These are phyloP conservation scores for Mactromeris polynyma DNA, from an alignment of 2,888 invertebrate genomes.

Conservation along the genomic window DNA sequence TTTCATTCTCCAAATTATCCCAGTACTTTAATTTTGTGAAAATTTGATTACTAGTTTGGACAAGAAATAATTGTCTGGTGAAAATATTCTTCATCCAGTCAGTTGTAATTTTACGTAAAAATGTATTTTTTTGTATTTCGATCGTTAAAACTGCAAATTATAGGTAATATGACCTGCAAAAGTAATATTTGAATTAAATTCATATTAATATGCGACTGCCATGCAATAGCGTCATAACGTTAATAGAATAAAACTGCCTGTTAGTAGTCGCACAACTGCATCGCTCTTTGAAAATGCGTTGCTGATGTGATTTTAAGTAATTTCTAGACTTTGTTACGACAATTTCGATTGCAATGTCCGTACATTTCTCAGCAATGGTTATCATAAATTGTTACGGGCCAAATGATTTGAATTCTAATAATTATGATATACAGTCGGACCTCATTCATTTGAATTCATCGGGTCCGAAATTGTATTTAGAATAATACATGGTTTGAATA, in stretches of 20 bases:
- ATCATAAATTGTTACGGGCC: too few relatives aligned
- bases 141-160: not conserved
- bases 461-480: too few relatives aligned
- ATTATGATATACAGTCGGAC: too few relatives aligned
- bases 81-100: too few relatives aligned
- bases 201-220: not conserved
- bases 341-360: not conserved
- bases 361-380: not conserved
- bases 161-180: conserved; percentile 1
- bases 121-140: too few relatives aligned
- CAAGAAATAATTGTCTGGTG: too few relatives aligned
- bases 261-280: not conserved
- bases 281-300: not conserved
- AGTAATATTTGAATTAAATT: not conserved
- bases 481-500: too few relatives aligned
- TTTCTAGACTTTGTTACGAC: not conserved
- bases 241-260: not conserved
- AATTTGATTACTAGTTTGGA: too few relatives aligned
- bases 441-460: too few relatives aligned
- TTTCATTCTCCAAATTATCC: too few relatives aligned
- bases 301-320: not conserved
- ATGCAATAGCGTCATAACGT: not conserved
- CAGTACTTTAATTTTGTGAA: too few relatives aligned
- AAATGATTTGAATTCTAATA: not conserved
- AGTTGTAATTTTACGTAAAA: too few relatives aligned